Percentiles rank a stretch among this genome's conserved stretches.
Conservation (phyloP, 1,140 invertebrate species). For the Gonioctena quinquepunctata region DNA sequence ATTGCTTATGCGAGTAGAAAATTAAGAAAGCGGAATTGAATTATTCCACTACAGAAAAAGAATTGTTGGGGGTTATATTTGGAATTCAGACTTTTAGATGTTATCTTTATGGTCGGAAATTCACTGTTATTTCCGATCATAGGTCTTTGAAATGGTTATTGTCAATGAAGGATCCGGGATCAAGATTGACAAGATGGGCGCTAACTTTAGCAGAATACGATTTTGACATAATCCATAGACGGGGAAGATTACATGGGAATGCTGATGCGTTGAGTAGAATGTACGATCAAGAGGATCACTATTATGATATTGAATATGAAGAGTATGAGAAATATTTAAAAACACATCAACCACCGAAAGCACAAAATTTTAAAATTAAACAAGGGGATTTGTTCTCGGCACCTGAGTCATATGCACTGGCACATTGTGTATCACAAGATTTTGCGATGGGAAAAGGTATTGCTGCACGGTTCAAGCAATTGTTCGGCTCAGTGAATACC, state of each 20-base stretch:
- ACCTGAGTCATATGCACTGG: not conserved
- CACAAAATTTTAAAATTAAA: not conserved
- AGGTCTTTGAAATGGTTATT: constrained; percentile 20
- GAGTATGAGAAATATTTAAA: not conserved
- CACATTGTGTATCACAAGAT: not conserved
- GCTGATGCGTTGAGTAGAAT: constrained; percentile 7
- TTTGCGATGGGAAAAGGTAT: not conserved
- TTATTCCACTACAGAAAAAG: constrained; percentile 19
- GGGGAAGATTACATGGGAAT: not conserved
- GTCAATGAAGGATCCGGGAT: constrained; percentile 21
- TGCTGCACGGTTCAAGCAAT: not conserved
- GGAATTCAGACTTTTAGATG: constrained; percentile 7
- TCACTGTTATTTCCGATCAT: constrained; percentile 14
- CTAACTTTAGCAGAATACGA: constrained; percentile 21
- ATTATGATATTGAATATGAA: not conserved
- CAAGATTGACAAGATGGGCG: constrained; percentile 12
- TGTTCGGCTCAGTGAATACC: not conserved
- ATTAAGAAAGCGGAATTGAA: constrained; percentile 14
- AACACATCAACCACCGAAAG: not conserved
- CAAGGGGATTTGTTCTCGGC: not conserved
- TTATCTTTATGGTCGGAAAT: constrained; percentile 21
- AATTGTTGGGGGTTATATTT: constrained; percentile 10
- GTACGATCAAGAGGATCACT: not conserved
- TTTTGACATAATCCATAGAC: constrained; percentile 14
- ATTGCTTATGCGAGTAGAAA: constrained; percentile 5